Evolutionary conservation across 1,140 invertebrate species (phyloP).

Genomic region (Tribolium castaneum): DNA sequence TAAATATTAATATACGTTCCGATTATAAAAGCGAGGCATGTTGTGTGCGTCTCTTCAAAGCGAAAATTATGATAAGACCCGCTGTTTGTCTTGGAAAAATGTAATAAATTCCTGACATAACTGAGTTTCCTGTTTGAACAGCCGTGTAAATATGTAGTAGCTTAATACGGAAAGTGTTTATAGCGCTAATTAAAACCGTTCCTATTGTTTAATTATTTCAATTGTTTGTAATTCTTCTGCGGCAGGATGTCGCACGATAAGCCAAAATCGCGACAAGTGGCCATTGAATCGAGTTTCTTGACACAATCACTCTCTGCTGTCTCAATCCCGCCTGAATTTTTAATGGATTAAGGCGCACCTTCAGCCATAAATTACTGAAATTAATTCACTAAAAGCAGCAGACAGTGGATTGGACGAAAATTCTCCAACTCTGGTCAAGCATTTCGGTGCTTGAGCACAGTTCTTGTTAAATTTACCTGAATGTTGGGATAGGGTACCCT

Average conservation of each 20-base stretch:
- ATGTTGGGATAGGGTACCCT: constrained; percentile 98
- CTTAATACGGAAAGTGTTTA: constrained; percentile 32
- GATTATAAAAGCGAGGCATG: neutral
- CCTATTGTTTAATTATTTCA: constrained; percentile 28
- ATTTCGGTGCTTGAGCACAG: constrained; percentile 46
- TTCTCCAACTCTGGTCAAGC: constrained; percentile 46
- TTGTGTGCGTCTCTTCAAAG: neutral
- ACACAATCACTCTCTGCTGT: constrained; percentile 1
- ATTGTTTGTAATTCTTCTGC: neutral
- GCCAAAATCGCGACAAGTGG: constrained; percentile 9
- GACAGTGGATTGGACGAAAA: constrained; percentile 4
- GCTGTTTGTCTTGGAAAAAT: neutral
- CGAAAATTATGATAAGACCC: neutral
- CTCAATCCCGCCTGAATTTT: neutral
- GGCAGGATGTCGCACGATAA: neutral
- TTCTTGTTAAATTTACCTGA: constrained; percentile 79
- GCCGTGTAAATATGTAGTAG: constrained; percentile 19
- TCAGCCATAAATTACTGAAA: constrained; percentile 20
- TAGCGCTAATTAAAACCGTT: constrained; percentile 10
- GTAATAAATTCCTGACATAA: constrained; percentile 24
- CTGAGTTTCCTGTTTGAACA: constrained; percentile 32
- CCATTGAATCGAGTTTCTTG: neutral
- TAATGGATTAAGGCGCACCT: constrained; percentile 17
- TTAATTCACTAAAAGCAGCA: constrained; percentile 38
- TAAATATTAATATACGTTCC: neutral